Conservation (phyloP, 2,797 vertebrate genomes). For the Pteropus rufus region DNA sequence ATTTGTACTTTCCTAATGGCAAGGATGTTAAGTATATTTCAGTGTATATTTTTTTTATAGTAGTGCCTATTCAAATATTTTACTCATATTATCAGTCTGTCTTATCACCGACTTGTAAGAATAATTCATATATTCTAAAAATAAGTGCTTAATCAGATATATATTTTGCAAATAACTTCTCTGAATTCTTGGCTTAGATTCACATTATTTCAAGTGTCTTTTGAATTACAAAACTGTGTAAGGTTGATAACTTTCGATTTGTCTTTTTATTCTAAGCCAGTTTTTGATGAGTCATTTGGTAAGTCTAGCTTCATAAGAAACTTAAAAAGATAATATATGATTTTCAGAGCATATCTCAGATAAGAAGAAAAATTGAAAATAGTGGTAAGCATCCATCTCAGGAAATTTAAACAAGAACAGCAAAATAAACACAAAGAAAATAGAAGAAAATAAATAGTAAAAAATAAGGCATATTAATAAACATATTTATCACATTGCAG, state of each 20-base stretch:
- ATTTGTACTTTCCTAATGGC: not conserved
- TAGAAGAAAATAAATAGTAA: not conserved
- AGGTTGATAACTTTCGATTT: not conserved
- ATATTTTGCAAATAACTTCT: not conserved
- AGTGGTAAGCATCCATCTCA: not conserved
- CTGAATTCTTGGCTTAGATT: not conserved
- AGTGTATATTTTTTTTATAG: not conserved
- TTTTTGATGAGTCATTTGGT: not conserved
- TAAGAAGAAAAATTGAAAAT: not conserved
- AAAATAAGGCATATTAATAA: not conserved
- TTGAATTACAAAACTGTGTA: not conserved
- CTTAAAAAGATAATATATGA: not conserved
- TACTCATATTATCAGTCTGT: not conserved
- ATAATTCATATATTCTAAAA: not conserved
- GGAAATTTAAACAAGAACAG: not conserved
- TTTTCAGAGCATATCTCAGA: not conserved
- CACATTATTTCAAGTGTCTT: not conserved
- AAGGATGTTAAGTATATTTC: not conserved
- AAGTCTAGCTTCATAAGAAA: not conserved
- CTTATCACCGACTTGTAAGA: not conserved
- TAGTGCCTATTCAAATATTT: not conserved
- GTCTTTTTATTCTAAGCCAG: not conserved
- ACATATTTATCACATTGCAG: not conserved
- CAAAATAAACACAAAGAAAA: not conserved
- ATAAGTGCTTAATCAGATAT: not conserved